Percentiles rank a stretch among this genome's conserved stretches.
These are phyloP conservation scores for Amia ocellicauda DNA, from an alignment of 2,113 vertebrate genomes.

Conservation along the genomic window DNA sequence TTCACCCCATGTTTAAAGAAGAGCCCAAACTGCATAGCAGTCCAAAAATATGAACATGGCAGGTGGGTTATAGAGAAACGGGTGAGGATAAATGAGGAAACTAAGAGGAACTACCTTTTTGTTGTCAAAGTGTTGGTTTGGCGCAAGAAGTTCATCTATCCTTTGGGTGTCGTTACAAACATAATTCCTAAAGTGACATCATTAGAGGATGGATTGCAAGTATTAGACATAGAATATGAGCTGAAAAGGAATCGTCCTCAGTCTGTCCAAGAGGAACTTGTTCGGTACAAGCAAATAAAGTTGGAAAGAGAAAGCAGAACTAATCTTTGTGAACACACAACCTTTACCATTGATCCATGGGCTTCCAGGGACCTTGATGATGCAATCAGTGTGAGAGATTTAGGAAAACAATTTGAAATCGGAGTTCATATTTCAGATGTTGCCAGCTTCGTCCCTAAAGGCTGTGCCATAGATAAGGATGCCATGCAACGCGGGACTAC, in stretches of 20 bases:
- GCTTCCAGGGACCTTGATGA: constrained; percentile 74
- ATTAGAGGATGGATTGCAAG: constrained; percentile 54
- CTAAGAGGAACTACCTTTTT: constrained; percentile 57
- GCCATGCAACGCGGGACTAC: constrained; percentile 60
- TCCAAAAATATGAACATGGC: constrained; percentile 51
- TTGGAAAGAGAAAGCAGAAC: constrained; percentile 38
- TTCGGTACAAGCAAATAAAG: background rate
- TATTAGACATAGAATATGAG: constrained; percentile 64
- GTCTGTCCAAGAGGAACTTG: constrained; percentile 24
- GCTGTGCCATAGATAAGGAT: constrained; percentile 60
- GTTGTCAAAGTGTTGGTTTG: constrained; percentile 70
- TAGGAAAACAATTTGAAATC: constrained; percentile 66
- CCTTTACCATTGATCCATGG: constrained; percentile 78
- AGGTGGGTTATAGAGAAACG: constrained; percentile 35
- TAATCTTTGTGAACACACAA: constrained; percentile 55
- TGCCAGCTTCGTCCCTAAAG: constrained; percentile 63
- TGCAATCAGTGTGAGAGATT: constrained; percentile 74
- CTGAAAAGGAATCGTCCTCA: constrained; percentile 43
- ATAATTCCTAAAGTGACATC: constrained; percentile 55
- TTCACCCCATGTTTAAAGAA: constrained; percentile 60
- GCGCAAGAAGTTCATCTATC: constrained; percentile 59
- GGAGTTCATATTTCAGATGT: constrained; percentile 84
- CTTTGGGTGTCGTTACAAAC: constrained; percentile 69
- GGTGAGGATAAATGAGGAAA: constrained; percentile 46
- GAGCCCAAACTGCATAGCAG: constrained; percentile 56